These are phyloP conservation scores for Drosophila testacea DNA, from an alignment of 2,888 invertebrate species.

Conservation along the genomic window DNA sequence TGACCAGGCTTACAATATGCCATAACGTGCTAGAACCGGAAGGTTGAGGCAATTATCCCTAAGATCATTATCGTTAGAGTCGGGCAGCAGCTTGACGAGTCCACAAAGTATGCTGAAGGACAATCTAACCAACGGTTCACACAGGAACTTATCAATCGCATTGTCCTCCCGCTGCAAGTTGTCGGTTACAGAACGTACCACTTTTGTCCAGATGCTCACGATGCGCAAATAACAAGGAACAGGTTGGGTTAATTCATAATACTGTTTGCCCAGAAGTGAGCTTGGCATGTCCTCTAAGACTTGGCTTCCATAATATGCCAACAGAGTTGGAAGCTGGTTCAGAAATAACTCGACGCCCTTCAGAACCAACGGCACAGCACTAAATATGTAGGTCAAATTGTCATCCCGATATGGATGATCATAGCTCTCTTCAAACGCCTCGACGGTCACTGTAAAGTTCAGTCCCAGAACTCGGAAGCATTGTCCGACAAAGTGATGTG, in stretches of 20 bases:
- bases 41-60: conserved; percentile 43
- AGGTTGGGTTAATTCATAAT: conserved; percentile 47
- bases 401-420: conserved; percentile 51
- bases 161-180: conserved; percentile 20
- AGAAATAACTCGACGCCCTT: conserved; percentile 52
- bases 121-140: conserved; percentile 61
- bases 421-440: conserved; percentile 28
- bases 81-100: conserved; percentile 44
- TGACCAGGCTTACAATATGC: conserved; percentile 56
- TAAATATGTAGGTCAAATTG: conserved; percentile 59
- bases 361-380: conserved; percentile 40
- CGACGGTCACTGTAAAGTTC: conserved; percentile 42
- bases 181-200: conserved; percentile 30
- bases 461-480: conserved; percentile 59
- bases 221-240: conserved; percentile 48
- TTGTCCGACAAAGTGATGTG: conserved; percentile 62
- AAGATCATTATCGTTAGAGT: conserved; percentile 17
- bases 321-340: conserved; percentile 22
- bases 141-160: conserved; percentile 36
- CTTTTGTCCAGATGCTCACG: conserved; percentile 44
- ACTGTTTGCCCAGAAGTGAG: not conserved
- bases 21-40: conserved; percentile 51
- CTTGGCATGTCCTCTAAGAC: not conserved
- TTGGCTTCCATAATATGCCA: conserved; percentile 15
- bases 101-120: conserved; percentile 61